Evolutionary conservation across 2,113 vertebrate species (phyloP), one percentile per base, ranked within the genome.

Genomic region (Petaurus breviceps): DNA sequence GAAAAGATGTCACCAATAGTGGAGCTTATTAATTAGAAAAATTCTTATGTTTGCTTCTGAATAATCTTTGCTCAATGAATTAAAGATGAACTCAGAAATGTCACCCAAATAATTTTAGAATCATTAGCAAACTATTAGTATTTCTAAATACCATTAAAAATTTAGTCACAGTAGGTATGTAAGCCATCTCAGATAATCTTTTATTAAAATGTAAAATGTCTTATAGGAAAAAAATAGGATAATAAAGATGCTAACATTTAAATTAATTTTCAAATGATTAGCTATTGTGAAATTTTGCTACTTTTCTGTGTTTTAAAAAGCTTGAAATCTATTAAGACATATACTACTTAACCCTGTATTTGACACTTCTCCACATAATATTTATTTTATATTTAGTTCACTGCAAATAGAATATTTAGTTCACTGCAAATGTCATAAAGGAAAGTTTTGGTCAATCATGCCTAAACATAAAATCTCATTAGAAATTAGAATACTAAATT

Each of bases 11-110:
- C 89, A 51, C 61, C 25, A 49, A 52, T 53, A 94, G 6, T 26
- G 95, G 90, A 90, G 94, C 92, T 54, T 37, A 51, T 61, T 98
- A 97, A 98, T 98, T 97, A 96, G 93, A 92, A 98, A 97, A 98
- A 97, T 68, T 89, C 84, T 8, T 51, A 89, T 93, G 5, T 16
- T 57, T 28, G 31, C 90, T 53, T 97, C 89, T 92, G 90, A 97
- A 92, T 96, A 31, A 55, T 53, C 90, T 94, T 93, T 94, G 0
- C 0, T 57, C 52, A 16, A 68, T 54, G 43, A 77, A 91, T 94
- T 90, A 43, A 24, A 91, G 89, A 89, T 97, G 97, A 47, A 95
- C 92, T 96, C 19, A 47, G 95, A 97, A 25, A 91, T 96, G 23
- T n/a, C 53, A 46, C 90, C 46, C 52, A 95, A 91, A 54, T 92